These are phyloP conservation scores for Halictus ligatus DNA, from an alignment of 2,888 invertebrate genomes.

Conservation along the genomic window DNA sequence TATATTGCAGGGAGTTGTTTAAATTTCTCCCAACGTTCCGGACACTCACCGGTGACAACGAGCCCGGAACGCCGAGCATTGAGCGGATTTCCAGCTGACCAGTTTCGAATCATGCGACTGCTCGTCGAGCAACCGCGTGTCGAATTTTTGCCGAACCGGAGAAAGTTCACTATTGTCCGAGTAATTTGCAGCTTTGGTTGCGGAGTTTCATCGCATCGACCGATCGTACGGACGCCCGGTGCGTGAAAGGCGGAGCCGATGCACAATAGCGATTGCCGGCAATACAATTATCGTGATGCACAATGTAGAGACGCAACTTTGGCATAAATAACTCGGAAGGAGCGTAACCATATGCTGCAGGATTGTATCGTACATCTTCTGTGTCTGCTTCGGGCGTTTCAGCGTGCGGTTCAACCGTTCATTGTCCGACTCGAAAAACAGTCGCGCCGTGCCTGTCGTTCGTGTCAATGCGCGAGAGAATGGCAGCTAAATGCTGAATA, in stretches of 20 bases:
- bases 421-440: not conserved
- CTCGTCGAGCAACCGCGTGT: not conserved
- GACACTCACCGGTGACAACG: not conserved
- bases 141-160: not conserved
- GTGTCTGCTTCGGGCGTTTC: not conserved
- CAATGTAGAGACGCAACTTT: not conserved
- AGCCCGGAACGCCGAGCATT: not conserved
- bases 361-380: not conserved
- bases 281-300: conserved; percentile 7
- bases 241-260: not conserved
- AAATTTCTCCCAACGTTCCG: not conserved
- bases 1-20: not conserved
- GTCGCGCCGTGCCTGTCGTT: not conserved
- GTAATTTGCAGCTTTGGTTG: not conserved
- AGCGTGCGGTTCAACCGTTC: not conserved
- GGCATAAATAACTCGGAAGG: conserved; percentile 2
- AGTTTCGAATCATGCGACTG: not conserved
- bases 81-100: not conserved
- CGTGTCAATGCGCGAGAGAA: not conserved
- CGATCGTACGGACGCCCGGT: not conserved
- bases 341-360: not conserved
- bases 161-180: not conserved
- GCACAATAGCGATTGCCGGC: too few species aligned
- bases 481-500: not conserved
- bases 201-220: not conserved